A percentile compares a stretch with the other conserved stretches of the same genome.
phyloP scores from a whole-genome alignment of 2,113 vertebrate genomes.

The Nothocercus nigrocapillus region DNA sequence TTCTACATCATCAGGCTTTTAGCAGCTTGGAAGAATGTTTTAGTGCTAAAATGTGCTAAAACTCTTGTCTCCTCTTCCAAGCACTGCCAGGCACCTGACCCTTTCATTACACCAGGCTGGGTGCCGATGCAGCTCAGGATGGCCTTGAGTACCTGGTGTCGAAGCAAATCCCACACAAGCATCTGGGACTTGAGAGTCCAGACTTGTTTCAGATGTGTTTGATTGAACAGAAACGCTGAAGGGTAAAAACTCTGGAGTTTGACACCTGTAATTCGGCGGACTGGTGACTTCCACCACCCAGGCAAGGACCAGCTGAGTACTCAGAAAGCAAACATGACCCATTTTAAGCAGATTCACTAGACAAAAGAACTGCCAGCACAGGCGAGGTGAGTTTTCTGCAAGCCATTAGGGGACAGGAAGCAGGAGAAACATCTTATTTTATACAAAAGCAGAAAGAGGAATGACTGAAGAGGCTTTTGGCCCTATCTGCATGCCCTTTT shows the following conservation, averaged over 20 bases:
- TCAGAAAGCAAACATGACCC: not conserved
- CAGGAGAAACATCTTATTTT: not conserved
- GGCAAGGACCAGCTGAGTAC: not conserved
- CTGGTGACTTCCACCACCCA: not conserved
- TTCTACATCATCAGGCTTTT: fast-evolving
- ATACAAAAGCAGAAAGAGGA: not conserved
- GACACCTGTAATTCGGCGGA: fast-evolving
- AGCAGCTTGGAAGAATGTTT: not conserved
- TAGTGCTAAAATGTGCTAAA: not conserved
- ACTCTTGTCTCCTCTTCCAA: not conserved
- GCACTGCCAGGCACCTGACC: fast-evolving
- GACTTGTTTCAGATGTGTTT: not conserved
- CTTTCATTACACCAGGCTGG: not conserved
- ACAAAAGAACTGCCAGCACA: not conserved
- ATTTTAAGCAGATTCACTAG: not conserved
- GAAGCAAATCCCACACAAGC: fast-evolving
- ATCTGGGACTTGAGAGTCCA: not conserved
- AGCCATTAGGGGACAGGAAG: not conserved
- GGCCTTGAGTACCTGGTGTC: fast-evolving
- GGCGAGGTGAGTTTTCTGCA: not conserved
- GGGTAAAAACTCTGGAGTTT: not conserved
- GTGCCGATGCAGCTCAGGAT: not conserved
- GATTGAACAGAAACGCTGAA: not conserved
- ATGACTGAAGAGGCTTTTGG: not conserved
- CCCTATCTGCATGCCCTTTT: not conserved